These are phyloP conservation scores for Spodoptera litura DNA, from an alignment of 1,140 invertebrate species.

Conservation along the genomic window DNA sequence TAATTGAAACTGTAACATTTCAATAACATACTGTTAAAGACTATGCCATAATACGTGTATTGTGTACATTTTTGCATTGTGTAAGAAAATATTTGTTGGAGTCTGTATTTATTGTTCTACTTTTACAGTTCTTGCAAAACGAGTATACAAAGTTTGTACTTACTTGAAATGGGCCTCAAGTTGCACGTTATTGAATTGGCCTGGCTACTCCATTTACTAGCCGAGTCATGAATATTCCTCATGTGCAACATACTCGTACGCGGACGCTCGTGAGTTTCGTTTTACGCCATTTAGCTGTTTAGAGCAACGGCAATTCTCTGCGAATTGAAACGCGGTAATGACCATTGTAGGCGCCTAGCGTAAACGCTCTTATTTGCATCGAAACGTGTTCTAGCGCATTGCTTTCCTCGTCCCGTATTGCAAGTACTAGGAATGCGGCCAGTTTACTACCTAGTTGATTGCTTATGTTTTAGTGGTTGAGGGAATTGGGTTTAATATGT, in stretches of 20 bases:
- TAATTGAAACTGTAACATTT: too few species aligned
- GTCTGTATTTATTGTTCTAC: neutral
- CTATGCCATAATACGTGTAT: too few species aligned
- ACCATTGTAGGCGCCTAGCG: conserved; percentile 75
- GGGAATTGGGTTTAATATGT: conserved; percentile 24
- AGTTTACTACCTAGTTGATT: conserved; percentile 56
- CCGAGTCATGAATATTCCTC: conserved; percentile 72
- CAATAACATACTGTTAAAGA: too few species aligned
- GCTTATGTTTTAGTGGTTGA: conserved; percentile 50
- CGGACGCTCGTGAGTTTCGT: conserved; percentile 65
- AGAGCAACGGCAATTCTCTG: conserved; percentile 67
- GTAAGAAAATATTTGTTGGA: too few species aligned
- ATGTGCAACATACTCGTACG: conserved; percentile 61
- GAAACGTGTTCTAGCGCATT: conserved; percentile 72
- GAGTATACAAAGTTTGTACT: conserved; percentile 16
- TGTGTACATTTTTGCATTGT: too few species aligned
- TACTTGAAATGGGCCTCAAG: conserved; percentile 42
- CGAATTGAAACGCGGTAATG: conserved; percentile 81
- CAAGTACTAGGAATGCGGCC: conserved; percentile 61
- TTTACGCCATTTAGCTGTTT: conserved; percentile 79
- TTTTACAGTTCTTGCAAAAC: neutral
- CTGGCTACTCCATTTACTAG: conserved; percentile 61
- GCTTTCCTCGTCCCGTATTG: conserved; percentile 57
- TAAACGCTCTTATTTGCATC: conserved; percentile 81
- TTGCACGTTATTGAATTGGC: conserved; percentile 61